Base-by-base conservation (phyloP, 2,888 invertebrate genomes). In the Eucera pruinosa region DNA sequence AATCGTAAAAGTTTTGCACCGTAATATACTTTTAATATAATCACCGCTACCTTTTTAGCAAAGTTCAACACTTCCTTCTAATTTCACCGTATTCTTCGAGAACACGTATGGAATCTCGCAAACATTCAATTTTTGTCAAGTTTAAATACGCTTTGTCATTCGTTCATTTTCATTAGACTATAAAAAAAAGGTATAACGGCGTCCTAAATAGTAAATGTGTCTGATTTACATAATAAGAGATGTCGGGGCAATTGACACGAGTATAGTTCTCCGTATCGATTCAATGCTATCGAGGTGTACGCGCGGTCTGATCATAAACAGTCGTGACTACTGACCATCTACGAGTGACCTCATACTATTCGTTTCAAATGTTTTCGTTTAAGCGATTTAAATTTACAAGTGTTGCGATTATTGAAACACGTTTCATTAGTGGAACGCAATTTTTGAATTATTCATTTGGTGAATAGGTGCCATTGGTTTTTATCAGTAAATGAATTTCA, bases 241-340 rank as follows among this genome's bases (percentile, higher is more conserved):
- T 30, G 33, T 41, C 5, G 23, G 20, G 62, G 58, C 41, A 64
- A 52, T 62, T 58, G 52, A 74, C 62, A 52, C n/a, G 41, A 39
- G 33, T 62, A 36, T 58, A 50, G 57, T 50, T 47, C 58, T 50
- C 33, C 27, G 55, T 75, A 66, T 76, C 68, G 78, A 78, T 75
- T 62, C 27, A 45, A 57, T 58, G 43, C 15, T 48, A 50, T 64
- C 58, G n/a, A 61, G 50, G 52, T 47, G 23, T 65, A 57, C 23
- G 13, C 41, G 65, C 54, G 20, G 70, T 50, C 50, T 27, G 78
- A 71, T 58, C 45, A 58, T 78, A 70, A 70, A 67, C 47, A 57
- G 27, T 41, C 57, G 36, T 48, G 48, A 62, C 70, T 43, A 66
- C 39, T 66, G 45, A 43, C 55, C n/a, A 20, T 48, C 57, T 50